Conservation (phyloP, 2,888 invertebrate species). For the Alsophila aescularia region DNA sequence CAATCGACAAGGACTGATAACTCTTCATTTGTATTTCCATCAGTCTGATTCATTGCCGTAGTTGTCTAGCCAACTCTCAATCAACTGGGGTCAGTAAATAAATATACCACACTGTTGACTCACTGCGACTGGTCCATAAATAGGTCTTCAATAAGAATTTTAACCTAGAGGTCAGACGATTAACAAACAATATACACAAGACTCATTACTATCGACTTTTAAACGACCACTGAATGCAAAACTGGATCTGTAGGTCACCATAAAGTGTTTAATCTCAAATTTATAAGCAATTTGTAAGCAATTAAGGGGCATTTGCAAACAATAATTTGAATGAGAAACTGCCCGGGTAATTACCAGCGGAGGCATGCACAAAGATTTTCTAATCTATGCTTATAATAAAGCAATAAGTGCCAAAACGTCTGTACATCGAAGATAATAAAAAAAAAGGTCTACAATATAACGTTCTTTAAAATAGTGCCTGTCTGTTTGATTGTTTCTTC, state of each 20-base stretch:
- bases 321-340: conserved; percentile 26
- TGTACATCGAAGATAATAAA: too few species aligned
- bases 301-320: conserved; percentile 10
- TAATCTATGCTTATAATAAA: too few species aligned
- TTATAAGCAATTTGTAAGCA: conserved; percentile 1
- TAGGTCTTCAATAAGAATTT: too few species aligned
- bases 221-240: neutral
- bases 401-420: too few species aligned
- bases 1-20: neutral
- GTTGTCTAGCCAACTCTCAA: neutral
- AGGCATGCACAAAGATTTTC: conserved; percentile 21
- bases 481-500: too few species aligned
- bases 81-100: neutral
- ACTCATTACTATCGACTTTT: conserved; percentile 15
- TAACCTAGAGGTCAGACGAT: conserved; percentile 7
- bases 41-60: neutral
- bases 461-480: too few species aligned
- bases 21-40: neutral
- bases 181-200: conserved; percentile 8
- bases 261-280: neutral
- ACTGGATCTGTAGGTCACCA: neutral
- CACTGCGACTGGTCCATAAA: neutral
- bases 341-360: conserved; percentile 26
- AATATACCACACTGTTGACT: conserved; percentile 1
- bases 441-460: too few species aligned